Evolutionary conservation across 2,797 vertebrate genomes (phyloP), one percentile per base, ranked within the genome.

Genomic region (Florisuga fusca): DNA sequence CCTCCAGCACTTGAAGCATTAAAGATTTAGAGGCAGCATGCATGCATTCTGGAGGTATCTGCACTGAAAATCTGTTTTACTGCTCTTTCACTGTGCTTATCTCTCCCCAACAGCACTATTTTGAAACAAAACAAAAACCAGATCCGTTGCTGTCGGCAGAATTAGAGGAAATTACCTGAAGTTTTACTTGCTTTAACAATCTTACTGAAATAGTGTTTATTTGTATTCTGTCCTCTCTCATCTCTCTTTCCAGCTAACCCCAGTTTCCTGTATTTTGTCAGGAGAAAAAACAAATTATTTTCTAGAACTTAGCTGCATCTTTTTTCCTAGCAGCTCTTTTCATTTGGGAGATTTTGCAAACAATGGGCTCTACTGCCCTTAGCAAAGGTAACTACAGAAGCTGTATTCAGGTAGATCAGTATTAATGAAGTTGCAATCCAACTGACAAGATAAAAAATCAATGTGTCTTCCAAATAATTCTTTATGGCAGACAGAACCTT

Each of bases 121-220:
- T 87, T 84, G 71, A 96, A 95, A 93, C 85, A 95, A 96, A 96
- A 84, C 69, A 92, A 95, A 89, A 78, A 84, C 67, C n/a, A 93
- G 59, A 89, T 94, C 85, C 84, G 67, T 90, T 91, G 67, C 41
- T 84, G 27, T 90, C 53, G 87, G 55, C 87, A 91, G 71, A 95
- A 91, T 95, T 78, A 93, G 55, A 93, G 92, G 96, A 96, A 95
- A 90, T 93, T 90, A 94, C 87, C 95, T 94, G 87, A 96, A 86
- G 73, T 90, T 93, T 88, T 94, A 71, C 71, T 91, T 90, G 54
- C 51, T 89, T 89, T 91, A 88, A 79, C 69, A 79, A 79, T 69
- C 22, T 66, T 79, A 72, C 8, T 91, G 71, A 91, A 93, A 75
- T 33, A 38, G 31, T 82, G 36, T 76, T 93, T 73, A 71, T 85